Evolutionary conservation across 2,888 invertebrate species (phyloP), one percentile per base, ranked within the genome.

Genomic region (Hydriomena furcata): DNA sequence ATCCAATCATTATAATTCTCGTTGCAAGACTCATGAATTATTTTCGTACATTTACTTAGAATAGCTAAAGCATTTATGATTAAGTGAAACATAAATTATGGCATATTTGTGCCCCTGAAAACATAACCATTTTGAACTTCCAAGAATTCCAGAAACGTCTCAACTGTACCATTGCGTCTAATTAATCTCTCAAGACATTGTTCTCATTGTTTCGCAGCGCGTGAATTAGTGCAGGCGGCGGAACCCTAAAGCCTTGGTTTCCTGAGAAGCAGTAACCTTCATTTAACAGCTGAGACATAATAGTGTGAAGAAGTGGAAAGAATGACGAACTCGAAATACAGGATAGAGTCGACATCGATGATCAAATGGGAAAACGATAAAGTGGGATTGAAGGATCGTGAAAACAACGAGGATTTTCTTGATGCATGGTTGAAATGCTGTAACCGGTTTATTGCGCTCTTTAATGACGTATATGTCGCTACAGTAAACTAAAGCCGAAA

Each of bases 121-220:
- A 2, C n/a, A 13, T 1, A 40, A 24, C 8, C 27, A 28, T 20
- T 34, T 62, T 62, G 52, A 62, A 62, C 49, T 60, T 52, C 51
- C 51, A 52, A 55, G 59, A 55, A 12, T 31, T 11, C 7, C 10
- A 45, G 27, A 47, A 48, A 42, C 38, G 38, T 48, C 45, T 38
- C 35, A 43, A 50, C 50, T 38, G 25, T 36, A 45, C 20, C 35
- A 44, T 50, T 59, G 60, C 53, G 35, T 48, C 52, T 61, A 63
- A 67, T 63, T 65, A 66, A 66, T 60, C 65, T 68, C 61, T 55
- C 52, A 60, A 60, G 59, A 52, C 54, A 55, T 56, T 73, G 66
- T 63, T 55, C 60, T 57, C 67, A 71, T 74, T 76, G 72, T 73
- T 71, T 63, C 60, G 58, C 40, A 41, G 38, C 61, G 61, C 61